Percentiles rank a stretch among this genome's conserved stretches.
Conservation (phyloP, 2,113 vertebrate genomes). For the Varanus salvator region DNA sequence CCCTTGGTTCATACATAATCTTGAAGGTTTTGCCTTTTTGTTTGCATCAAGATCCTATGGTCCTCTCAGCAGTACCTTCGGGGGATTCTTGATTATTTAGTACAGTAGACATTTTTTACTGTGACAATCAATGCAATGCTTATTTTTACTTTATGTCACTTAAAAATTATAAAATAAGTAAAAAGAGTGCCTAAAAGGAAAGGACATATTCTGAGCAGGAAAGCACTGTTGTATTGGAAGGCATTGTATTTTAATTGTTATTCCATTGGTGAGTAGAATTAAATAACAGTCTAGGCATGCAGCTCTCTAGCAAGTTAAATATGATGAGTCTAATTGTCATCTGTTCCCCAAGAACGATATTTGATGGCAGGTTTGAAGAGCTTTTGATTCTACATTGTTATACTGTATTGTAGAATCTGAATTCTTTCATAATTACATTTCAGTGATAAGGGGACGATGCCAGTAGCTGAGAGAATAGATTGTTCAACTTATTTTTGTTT, state of each 20-base stretch:
- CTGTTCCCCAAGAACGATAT: slow-evolving; percentile 14
- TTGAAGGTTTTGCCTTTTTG: neutral
- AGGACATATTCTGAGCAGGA: neutral
- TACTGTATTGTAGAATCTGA: slow-evolving; percentile 6
- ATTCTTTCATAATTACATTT: slow-evolving; percentile 40
- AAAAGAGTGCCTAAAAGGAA: slow-evolving; percentile 10
- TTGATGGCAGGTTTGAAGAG: slow-evolving; percentile 22
- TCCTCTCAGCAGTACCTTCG: neutral
- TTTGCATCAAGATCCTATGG: neutral
- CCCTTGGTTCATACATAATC: neutral
- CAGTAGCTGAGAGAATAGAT: slow-evolving; percentile 7
- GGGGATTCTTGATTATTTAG: neutral
- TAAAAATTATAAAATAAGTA: slow-evolving; percentile 5
- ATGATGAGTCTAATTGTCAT: slow-evolving; percentile 29
- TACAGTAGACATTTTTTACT: neutral
- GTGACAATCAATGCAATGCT: slow-evolving; percentile 6
- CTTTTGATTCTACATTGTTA: slow-evolving; percentile 30
- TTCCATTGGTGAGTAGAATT: slow-evolving; percentile 21
- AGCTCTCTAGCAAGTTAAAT: slow-evolving; percentile 2
- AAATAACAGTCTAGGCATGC: slow-evolving; percentile 18
- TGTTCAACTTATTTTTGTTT: slow-evolving; percentile 28
- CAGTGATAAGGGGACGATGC: slow-evolving; percentile 10
- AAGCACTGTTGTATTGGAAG: neutral
- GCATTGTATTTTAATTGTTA: neutral
- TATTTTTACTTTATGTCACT: neutral